Base-by-base conservation (phyloP, 2,888 invertebrate genomes). In the Aspidiotus destructor region DNA sequence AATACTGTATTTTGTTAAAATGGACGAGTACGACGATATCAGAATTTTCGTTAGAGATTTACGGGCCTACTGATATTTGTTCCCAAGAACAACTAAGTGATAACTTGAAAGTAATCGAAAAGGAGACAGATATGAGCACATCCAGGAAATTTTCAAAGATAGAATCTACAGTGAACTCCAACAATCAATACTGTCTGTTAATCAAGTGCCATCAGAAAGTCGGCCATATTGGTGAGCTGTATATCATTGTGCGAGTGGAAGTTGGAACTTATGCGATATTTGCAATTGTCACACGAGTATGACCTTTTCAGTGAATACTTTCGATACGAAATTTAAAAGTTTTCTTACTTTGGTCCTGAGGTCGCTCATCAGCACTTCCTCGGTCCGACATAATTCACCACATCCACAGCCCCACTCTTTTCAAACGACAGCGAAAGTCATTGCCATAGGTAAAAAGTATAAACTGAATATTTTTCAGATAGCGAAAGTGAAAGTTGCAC, bases 301-400 rank as follows among this genome's bases (percentile, higher is more conserved):
- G 16, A 57, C 57, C 28, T 2, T 15, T 11, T 10, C 10, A 28
- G 17, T 15, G 13, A 10, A 61, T 41, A 28, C 13, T 15, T 41
- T 41, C 48, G 40, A 41, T 68, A 15, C 17, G 17, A 68, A 61
- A 41, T 53, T 53, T 41, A 44, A 69, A 70, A 41, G 57, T 54
- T 41, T 62, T 71, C 76, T 75, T 75, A 76, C 76, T 76, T 75
- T 75, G 76, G 73, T 75, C 75, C 73, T 76, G 76, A 73, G 76
- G 75, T 74, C 75, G 75, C 71, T 76, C 76, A 75, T 76, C 76
- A 72, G 75, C 75, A 73, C 76, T 76, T 73, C 76, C 76, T 73
- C 76, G 75, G 75, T 76, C 76, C 75, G 76, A 76, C 76, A 76
- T 76, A 72, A 70, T 70, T 70, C 71, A 69, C 71, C 70, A 71